These are phyloP conservation scores for Drosophila murphyi DNA, from an alignment of 1,140 invertebrate species.

Conservation along the genomic window DNA sequence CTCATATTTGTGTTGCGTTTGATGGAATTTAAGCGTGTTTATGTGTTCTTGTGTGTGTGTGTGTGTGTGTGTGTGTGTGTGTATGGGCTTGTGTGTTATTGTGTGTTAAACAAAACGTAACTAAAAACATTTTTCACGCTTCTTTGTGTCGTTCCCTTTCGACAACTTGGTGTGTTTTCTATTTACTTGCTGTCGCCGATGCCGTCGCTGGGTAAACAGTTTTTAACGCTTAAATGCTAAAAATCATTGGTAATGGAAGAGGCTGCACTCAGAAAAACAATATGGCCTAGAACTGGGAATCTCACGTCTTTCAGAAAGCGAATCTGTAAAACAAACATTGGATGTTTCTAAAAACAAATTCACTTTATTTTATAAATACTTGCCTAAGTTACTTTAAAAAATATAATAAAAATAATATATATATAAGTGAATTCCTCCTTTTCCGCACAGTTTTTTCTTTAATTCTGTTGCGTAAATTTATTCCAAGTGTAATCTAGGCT, in stretches of 20 bases:
- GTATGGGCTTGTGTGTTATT: slow-evolving; percentile 9
- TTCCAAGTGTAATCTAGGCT: neutral
- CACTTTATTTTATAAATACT: too few species aligned
- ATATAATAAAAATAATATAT: too few species aligned
- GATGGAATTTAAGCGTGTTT: slow-evolving; percentile 63
- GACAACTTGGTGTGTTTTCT: slow-evolving; percentile 65
- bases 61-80: slow-evolving; percentile 18
- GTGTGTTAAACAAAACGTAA: slow-evolving; percentile 75
- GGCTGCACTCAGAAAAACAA: neutral
- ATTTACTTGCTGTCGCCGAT: slow-evolving; percentile 66
- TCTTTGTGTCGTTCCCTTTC: slow-evolving; percentile 63
- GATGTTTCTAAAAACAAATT: too few species aligned
- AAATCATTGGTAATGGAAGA: slow-evolving; percentile 47
- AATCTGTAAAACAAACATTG: too few species aligned
- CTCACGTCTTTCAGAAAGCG: too few species aligned
- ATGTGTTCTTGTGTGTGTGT: neutral
- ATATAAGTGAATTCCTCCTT: too few species aligned
- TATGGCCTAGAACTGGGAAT: neutral
- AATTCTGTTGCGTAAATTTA: neutral
- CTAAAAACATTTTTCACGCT: slow-evolving; percentile 82
- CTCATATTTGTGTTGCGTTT: slow-evolving; percentile 79
- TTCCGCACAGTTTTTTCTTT: neutral
- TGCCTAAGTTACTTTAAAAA: too few species aligned
- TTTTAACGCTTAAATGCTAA: slow-evolving; percentile 83
- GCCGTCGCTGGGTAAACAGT: slow-evolving; percentile 64